phyloP scores from a whole-genome alignment of 2,888 invertebrate species.

The Ramazzottius varieornatus region DNA sequence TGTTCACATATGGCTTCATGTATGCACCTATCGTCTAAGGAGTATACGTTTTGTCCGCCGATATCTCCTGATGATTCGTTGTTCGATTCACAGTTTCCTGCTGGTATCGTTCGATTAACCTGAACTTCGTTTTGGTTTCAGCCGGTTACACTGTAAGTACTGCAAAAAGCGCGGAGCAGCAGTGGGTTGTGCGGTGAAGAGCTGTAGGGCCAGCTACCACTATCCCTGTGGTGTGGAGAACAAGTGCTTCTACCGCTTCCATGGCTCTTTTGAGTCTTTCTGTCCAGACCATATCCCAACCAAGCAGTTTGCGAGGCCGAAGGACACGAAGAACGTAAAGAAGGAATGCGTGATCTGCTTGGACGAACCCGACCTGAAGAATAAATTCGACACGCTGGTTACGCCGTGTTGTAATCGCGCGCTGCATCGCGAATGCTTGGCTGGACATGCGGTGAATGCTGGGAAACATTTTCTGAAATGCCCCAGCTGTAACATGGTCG shows the following conservation, averaged over 20 bases:
- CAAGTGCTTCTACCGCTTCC: not conserved
- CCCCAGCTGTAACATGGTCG: not conserved
- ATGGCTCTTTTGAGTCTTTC: not conserved
- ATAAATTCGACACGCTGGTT: not conserved
- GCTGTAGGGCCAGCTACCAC: not conserved
- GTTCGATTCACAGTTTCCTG: no score
- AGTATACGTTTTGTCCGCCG: no score
- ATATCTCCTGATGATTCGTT: no score
- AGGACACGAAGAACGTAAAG: not conserved
- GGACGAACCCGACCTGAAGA: not conserved
- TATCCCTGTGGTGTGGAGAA: constrained; percentile 2
- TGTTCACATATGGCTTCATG: no score
- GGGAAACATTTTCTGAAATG: not conserved
- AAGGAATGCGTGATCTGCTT: not conserved
- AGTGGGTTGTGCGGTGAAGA: not conserved
- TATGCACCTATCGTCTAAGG: no score
- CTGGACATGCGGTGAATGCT: not conserved
- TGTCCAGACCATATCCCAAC: not conserved
- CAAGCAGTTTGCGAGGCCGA: not conserved
- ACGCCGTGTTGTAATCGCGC: not conserved
- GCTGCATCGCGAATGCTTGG: not conserved
- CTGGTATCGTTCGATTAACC: no score
- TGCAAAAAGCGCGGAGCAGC: not conserved
- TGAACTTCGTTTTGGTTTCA: no score
- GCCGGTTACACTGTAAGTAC: no score